Evolutionary conservation across 2,113 vertebrate species (phyloP).

Genomic region (Osmerus eperlanus): DNA sequence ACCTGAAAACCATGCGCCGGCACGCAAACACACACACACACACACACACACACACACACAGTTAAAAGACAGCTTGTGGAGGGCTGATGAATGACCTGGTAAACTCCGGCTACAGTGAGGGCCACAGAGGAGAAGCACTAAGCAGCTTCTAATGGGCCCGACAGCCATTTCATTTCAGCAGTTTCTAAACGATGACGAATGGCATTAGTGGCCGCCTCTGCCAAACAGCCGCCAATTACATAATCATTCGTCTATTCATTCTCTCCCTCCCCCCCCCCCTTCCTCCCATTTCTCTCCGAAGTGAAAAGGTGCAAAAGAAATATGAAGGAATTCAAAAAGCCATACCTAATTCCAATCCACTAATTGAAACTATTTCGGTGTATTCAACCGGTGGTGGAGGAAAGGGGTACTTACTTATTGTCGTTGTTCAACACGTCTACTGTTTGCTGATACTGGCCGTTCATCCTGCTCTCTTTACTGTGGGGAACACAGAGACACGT

Average conservation of each 20-base stretch:
- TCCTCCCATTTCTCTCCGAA: too few species aligned
- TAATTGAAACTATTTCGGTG: too few species aligned
- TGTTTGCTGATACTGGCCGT: conserved; percentile 95
- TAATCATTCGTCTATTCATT: too few species aligned
- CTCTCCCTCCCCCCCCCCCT: too few species aligned
- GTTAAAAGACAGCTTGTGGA: background rate
- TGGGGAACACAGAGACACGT: conserved; percentile 20
- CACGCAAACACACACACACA: background rate
- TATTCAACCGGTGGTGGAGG: background rate
- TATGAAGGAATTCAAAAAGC: too few species aligned
- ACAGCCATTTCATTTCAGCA: conserved; percentile 47
- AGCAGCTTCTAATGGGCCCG: conserved; percentile 50
- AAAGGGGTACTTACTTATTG: conserved; percentile 88
- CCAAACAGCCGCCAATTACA: background rate
- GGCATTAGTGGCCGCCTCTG: conserved; percentile 34
- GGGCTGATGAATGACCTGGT: conserved; percentile 42
- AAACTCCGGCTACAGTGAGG: conserved; percentile 36
- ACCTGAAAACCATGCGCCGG: conserved; percentile 67
- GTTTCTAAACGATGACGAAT: conserved; percentile 20
- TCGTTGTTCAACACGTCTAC: conserved; percentile 93
- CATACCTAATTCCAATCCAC: too few species aligned
- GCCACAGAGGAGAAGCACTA: conserved; percentile 34
- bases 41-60: background rate
- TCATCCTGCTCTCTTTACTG: conserved; percentile 99
- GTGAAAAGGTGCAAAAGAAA: too few species aligned